Evolutionary conservation across 2,113 vertebrate species (phyloP).

Genomic region (Cynopterus brachyotis): DNA sequence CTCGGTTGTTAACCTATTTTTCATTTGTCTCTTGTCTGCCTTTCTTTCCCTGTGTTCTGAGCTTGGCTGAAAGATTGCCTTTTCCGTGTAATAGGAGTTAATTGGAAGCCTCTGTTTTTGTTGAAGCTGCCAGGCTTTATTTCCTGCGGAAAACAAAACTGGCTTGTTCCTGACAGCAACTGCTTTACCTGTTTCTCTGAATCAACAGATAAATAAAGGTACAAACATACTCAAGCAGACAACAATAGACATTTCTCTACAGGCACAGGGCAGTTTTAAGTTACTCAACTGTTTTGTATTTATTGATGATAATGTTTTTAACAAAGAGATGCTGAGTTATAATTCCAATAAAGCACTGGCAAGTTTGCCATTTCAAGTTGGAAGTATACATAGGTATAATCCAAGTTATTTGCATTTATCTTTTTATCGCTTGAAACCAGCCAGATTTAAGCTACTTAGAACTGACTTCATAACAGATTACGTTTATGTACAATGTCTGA

Average conservation of each 20-base stretch:
- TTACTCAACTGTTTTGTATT: constrained; percentile 29
- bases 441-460: constrained; percentile 43
- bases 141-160: constrained; percentile 51
- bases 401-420: constrained; percentile 56
- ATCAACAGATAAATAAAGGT: constrained; percentile 59
- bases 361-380: constrained; percentile 36
- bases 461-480: constrained; percentile 49
- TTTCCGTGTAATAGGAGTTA: constrained; percentile 52
- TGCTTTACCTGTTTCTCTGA: constrained; percentile 35
- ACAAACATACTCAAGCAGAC: neutral
- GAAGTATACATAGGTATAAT: neutral
- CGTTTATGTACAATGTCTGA: constrained; percentile 14
- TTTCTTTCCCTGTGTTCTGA: neutral
- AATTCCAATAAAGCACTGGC: constrained; percentile 3
- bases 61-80: constrained; percentile 47
- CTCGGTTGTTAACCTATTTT: neutral
- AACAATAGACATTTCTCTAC: neutral
- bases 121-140: constrained; percentile 43
- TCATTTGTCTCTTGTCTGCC: constrained; percentile 28
- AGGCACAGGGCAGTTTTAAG: neutral
- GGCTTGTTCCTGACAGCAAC: constrained; percentile 42
- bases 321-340: constrained; percentile 26
- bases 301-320: constrained; percentile 41
- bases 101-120: constrained; percentile 66
- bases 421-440: constrained; percentile 61